A percentile compares a stretch with the other conserved stretches of the same genome.
Evolutionary conservation across 2,797 vertebrate species (phyloP).

Genomic region (Neostethus bicornis): DNA sequence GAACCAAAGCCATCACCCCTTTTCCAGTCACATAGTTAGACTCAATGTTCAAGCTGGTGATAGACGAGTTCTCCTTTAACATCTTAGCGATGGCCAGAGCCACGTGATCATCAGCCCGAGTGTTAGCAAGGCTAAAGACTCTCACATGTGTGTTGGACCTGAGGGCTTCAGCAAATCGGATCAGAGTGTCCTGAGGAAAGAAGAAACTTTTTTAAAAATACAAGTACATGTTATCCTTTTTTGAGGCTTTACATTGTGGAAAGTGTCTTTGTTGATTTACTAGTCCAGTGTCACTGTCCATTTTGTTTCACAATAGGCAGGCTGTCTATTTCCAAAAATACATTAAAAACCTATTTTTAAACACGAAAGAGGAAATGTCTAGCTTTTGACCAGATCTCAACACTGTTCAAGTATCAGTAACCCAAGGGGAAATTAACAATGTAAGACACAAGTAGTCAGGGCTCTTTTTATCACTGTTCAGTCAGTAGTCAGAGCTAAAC

Average conservation of each 20-base stretch:
- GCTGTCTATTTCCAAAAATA: conserved; percentile 26
- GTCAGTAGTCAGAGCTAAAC: too few relatives aligned
- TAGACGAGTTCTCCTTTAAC: conserved; percentile 86
- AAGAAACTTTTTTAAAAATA: neutral
- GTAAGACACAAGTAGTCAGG: too few relatives aligned
- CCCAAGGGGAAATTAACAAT: too few relatives aligned
- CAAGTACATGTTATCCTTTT: too few relatives aligned
- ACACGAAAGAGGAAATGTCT: neutral
- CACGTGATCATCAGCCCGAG: conserved; percentile 88
- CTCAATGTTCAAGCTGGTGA: conserved; percentile 91
- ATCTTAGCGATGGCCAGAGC: conserved; percentile 89
- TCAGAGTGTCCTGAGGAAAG: conserved; percentile 82
- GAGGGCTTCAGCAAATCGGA: conserved; percentile 89
- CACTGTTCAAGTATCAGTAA: neutral
- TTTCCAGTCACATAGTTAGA: conserved; percentile 96
- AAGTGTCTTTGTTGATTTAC: too few relatives aligned
- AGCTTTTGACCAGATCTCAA: neutral
- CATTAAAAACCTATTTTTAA: neutral
- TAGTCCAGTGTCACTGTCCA: neutral
- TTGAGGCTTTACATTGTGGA: too few relatives aligned
- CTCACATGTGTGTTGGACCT: conserved; percentile 87
- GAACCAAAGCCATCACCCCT: conserved; percentile 90
- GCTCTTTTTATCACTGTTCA: too few relatives aligned
- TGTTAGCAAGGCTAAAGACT: conserved; percentile 92
- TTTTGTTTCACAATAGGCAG: conserved; percentile 2